phyloP scores from a whole-genome alignment of 2,797 vertebrate genomes.

The Crocodylus rhombifer region DNA sequence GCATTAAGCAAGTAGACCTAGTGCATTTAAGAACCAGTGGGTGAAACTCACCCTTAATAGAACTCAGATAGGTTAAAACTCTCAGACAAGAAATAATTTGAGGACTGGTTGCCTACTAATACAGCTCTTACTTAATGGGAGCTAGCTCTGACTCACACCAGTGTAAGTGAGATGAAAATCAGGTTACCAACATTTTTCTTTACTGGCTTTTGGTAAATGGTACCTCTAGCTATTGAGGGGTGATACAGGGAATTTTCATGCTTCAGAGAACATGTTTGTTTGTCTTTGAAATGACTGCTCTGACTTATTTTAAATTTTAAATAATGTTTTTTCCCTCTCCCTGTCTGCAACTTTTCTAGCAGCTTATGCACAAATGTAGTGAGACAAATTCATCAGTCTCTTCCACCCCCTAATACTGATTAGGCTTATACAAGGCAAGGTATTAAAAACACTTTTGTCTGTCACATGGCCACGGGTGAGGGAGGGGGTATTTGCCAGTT shows the following conservation, averaged over 20 bases:
- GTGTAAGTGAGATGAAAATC: neutral
- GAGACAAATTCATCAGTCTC: constrained; percentile 35
- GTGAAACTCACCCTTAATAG: neutral
- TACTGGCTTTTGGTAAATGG: neutral
- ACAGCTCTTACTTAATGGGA: neutral
- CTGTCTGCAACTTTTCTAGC: constrained; percentile 22
- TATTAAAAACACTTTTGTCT: constrained; percentile 73
- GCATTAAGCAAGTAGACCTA: neutral
- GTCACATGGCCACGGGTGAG: constrained; percentile 58
- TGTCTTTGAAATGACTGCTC: constrained; percentile 7
- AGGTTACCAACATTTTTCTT: neutral
- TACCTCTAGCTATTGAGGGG: neutral
- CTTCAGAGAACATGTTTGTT: constrained; percentile 1
- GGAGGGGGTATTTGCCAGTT: constrained; percentile 74
- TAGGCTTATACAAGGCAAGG: constrained; percentile 55
- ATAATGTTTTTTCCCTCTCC: neutral
- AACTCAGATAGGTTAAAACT: neutral
- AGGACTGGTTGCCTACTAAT: neutral
- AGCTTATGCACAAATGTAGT: neutral
- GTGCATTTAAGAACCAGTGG: neutral
- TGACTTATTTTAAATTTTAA: constrained; percentile 32
- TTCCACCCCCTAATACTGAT: constrained; percentile 7
- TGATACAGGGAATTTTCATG: neutral
- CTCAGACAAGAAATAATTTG: neutral
- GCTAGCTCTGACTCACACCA: neutral